These are phyloP conservation scores for Drosophila parthenogenetica DNA, from an alignment of 2,888 invertebrate genomes.

Conservation along the genomic window DNA sequence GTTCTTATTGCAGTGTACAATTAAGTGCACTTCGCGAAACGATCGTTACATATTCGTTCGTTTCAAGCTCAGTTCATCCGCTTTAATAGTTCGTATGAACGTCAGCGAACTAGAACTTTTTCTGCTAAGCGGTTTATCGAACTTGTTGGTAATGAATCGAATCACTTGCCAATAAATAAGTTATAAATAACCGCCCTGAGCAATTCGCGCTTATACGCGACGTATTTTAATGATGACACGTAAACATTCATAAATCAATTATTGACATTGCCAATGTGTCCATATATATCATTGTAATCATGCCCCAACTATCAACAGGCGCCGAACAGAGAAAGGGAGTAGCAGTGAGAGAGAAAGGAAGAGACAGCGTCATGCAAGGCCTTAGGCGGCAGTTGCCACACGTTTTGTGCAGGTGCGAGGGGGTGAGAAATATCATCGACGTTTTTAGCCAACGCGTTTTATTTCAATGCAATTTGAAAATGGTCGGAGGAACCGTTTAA, in stretches of 20 bases:
- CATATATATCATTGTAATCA: slow-evolving; percentile 51
- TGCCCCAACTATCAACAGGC: slow-evolving; percentile 49
- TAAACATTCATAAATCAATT: slow-evolving; percentile 63
- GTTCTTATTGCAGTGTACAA: no score
- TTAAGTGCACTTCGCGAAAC: no score
- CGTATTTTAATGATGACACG: slow-evolving; percentile 26
- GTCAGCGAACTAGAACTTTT: not conserved
- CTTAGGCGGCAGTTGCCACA: slow-evolving; percentile 44
- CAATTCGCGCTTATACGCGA: slow-evolving; percentile 9
- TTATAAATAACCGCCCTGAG: not conserved
- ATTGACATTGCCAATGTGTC: slow-evolving; percentile 56
- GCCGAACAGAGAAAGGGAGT: slow-evolving; percentile 10
- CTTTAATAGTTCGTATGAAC: no score
- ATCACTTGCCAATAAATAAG: not conserved
- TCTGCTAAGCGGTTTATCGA: slow-evolving; percentile 2
- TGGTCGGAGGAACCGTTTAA: slow-evolving; percentile 14
- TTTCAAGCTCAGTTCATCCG: not conserved
- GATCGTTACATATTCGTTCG: not conserved
- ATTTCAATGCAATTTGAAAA: slow-evolving; percentile 20
- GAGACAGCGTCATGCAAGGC: slow-evolving; percentile 51
- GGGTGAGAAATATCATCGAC: slow-evolving; percentile 19
- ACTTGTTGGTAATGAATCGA: not conserved
- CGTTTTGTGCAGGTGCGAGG: slow-evolving; percentile 9
- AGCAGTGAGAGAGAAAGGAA: not conserved
- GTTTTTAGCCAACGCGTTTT: slow-evolving; percentile 32